Evolutionary conservation across 2,113 vertebrate genomes (phyloP).

Genomic region (Perca flavescens): DNA sequence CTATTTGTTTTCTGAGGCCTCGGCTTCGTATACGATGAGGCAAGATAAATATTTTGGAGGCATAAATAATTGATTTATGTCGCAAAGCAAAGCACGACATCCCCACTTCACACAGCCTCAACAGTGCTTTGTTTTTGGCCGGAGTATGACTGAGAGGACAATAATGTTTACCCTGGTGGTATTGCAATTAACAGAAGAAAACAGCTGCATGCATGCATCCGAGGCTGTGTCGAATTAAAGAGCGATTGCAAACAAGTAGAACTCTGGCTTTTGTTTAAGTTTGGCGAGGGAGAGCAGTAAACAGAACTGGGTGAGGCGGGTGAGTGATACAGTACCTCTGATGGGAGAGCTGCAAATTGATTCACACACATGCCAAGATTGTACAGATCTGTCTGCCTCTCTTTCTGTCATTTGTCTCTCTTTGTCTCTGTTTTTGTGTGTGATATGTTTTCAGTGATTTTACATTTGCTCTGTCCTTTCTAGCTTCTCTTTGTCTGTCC

Average conservation of each 20-base stretch:
- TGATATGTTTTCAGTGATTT: constrained; percentile 13
- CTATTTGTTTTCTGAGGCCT: constrained; percentile 79
- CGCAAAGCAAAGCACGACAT: constrained; percentile 75
- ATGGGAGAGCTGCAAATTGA: constrained; percentile 56
- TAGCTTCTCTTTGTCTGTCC: background rate
- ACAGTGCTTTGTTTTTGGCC: constrained; percentile 67
- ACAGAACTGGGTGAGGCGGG: constrained; percentile 64
- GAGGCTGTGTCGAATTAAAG: constrained; percentile 82
- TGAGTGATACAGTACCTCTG: constrained; percentile 48
- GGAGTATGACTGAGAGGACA: constrained; percentile 70
- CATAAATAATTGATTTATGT: constrained; percentile 84
- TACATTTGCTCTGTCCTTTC: background rate
- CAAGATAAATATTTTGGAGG: constrained; percentile 84
- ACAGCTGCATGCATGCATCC: constrained; percentile 66
- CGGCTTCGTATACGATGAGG: constrained; percentile 57
- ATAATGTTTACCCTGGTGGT: constrained; percentile 83
- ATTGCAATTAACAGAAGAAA: constrained; percentile 80
- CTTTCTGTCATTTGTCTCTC: constrained; percentile 3
- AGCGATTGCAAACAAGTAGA: constrained; percentile 70
- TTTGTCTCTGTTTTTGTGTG: constrained; percentile 7
- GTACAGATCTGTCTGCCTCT: constrained; percentile 28
- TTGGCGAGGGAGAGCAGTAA: constrained; percentile 69
- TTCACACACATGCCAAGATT: constrained; percentile 46
- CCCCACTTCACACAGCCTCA: constrained; percentile 71
- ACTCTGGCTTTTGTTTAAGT: constrained; percentile 79